Evolutionary conservation across 2,113 vertebrate species (phyloP).

Genomic region (Craseonycteris thonglongyai): DNA sequence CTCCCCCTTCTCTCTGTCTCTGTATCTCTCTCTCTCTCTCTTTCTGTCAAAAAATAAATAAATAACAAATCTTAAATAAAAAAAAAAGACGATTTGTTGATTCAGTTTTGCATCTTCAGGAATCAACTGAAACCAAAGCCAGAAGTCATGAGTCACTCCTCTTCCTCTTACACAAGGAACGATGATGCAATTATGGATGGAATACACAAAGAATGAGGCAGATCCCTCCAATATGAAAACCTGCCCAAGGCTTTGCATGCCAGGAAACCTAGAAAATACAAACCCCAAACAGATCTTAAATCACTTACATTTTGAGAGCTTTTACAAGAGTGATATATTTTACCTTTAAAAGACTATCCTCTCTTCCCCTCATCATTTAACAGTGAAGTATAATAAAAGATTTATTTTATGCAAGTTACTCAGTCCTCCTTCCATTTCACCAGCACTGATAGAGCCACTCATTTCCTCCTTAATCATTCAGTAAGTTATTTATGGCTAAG

Average conservation of each 20-base stretch:
- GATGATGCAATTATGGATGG: not conserved
- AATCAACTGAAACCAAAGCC: slow-evolving; percentile 23
- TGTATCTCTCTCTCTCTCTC: too few species aligned
- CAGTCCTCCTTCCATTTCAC: not conserved
- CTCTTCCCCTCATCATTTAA: not conserved
- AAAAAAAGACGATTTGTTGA: not conserved
- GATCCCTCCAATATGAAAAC: not conserved
- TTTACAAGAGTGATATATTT: not conserved
- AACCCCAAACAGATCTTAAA: not conserved
- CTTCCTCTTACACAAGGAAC: not conserved
- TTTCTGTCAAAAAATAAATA: too few species aligned
- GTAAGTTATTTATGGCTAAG: not conserved
- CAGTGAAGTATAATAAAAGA: not conserved
- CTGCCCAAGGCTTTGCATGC: not conserved
- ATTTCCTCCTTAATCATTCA: not conserved
- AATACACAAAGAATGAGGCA: not conserved
- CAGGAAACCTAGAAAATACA: not conserved
- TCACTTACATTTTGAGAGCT: not conserved
- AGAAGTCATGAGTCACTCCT: slow-evolving; percentile 15
- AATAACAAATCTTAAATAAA: too few species aligned
- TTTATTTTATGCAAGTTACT: slow-evolving; percentile 12
- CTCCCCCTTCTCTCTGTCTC: too few species aligned
- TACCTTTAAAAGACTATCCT: not conserved
- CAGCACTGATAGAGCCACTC: not conserved
- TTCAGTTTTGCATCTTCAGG: slow-evolving; percentile 10